phyloP scores from a whole-genome alignment of 2,797 vertebrate genomes.

The Gymnopithys bicolor region DNA sequence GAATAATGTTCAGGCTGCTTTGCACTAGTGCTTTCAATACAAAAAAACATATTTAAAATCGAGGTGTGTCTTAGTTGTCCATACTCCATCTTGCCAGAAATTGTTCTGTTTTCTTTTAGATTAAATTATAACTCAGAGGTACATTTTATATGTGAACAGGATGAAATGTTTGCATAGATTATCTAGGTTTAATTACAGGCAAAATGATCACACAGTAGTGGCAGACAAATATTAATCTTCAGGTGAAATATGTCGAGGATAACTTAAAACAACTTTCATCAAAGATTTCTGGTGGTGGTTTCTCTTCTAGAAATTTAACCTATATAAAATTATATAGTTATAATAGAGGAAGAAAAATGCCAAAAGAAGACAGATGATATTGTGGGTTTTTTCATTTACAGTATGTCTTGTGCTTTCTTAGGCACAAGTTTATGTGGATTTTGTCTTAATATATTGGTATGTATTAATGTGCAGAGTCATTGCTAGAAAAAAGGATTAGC shows the following conservation, averaged over 20 bases:
- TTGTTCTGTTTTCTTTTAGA: conserved; percentile 28
- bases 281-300: background rate
- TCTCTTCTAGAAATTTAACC: conserved; percentile 13
- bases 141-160: background rate
- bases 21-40: background rate
- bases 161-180: conserved; percentile 35
- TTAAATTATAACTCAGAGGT: conserved; percentile 20
- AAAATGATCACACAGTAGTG: background rate
- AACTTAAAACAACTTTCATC: conserved; percentile 19
- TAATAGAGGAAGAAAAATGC: background rate
- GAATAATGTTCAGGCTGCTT: background rate
- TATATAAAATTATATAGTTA: background rate
- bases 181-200: background rate
- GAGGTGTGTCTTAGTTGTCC: background rate
- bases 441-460: conserved; percentile 34
- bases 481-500: conserved; percentile 33
- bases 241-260: background rate
- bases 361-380: background rate
- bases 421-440: conserved; percentile 38
- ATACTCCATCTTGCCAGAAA: conserved; percentile 19
- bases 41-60: background rate
- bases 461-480: conserved; percentile 61
- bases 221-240: conserved; percentile 13
- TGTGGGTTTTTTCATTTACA: background rate
- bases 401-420: conserved; percentile 44